A percentile compares a stretch with the other conserved stretches of the same genome.
These are phyloP conservation scores for Clitarchus hookeri DNA, from an alignment of 2,888 invertebrate genomes.

Conservation along the genomic window DNA sequence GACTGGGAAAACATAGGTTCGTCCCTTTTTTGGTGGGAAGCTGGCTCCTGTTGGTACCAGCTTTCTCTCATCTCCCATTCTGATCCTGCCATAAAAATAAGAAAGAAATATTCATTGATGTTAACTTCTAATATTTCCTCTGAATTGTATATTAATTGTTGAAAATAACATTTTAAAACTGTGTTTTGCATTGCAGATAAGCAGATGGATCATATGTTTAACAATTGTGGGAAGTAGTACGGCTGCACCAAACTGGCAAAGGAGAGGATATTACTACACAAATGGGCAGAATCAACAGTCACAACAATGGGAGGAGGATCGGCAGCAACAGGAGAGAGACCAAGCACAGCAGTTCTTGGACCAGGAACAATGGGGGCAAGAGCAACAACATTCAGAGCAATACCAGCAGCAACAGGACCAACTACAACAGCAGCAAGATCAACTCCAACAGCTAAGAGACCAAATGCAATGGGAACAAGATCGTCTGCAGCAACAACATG, in stretches of 20 bases:
- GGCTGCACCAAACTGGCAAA: background rate
- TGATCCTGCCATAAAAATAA: no score
- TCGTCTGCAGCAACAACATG: conserved; percentile 5
- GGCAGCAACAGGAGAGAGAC: conserved; percentile 19
- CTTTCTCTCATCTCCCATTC: no score
- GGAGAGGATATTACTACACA: background rate
- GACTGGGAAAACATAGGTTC: no score
- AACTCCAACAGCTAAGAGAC: background rate
- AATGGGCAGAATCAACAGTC: background rate
- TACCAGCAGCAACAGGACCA: conserved; percentile 23
- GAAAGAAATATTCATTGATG: no score
- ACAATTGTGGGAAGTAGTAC: background rate
- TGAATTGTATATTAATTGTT: no score
- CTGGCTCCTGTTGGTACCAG: no score
- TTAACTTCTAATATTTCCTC: no score
- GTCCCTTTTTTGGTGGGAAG: no score
- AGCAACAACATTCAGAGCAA: background rate
- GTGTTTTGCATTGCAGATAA: conserved; percentile 19
- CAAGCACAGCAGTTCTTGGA: background rate
- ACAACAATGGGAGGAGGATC: background rate
- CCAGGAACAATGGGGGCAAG: background rate
- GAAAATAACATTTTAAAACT: no score
- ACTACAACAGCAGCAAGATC: background rate
- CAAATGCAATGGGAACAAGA: background rate
- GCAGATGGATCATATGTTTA: background rate